phyloP scores from a whole-genome alignment of 2,888 invertebrate genomes.

The Capitulum mitella region DNA sequence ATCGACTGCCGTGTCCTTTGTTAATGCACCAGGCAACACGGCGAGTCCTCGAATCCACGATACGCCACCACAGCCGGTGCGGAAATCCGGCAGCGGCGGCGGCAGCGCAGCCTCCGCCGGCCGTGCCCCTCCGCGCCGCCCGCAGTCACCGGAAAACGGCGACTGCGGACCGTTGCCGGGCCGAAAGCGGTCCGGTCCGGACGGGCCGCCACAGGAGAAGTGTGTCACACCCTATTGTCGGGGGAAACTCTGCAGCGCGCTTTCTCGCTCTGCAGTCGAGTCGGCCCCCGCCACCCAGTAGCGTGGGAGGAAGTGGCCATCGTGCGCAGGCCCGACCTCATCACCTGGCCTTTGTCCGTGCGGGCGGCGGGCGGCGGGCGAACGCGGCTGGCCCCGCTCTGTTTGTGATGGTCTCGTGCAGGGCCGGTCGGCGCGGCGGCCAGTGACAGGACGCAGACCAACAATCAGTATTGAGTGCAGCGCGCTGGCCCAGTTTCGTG shows the following conservation, averaged over 20 bases:
- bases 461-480: background rate
- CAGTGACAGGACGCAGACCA: background rate
- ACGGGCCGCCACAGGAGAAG: background rate
- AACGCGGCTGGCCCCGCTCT: no score
- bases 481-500: background rate
- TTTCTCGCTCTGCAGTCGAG: slow-evolving; percentile 1
- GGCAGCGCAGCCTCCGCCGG: no score
- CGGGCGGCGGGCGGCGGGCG: no score
- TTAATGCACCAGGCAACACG: background rate
- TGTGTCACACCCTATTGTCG: background rate
- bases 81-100: background rate
- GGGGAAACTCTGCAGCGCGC: slow-evolving; percentile 1
- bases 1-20: background rate
- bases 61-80: background rate
- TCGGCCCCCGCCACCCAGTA: background rate
- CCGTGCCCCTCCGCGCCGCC: background rate
- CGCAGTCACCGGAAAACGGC: background rate
- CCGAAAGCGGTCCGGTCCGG: background rate
- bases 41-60: background rate
- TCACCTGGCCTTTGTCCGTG: no score
- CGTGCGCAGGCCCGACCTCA: background rate
- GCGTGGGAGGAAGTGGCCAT: background rate
- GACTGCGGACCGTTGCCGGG: background rate
- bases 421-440: no score
- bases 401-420: no score